Evolutionary conservation across 2,888 invertebrate genomes (phyloP), one percentile per base, ranked within the genome.

Genomic region (Chesias legatella): DNA sequence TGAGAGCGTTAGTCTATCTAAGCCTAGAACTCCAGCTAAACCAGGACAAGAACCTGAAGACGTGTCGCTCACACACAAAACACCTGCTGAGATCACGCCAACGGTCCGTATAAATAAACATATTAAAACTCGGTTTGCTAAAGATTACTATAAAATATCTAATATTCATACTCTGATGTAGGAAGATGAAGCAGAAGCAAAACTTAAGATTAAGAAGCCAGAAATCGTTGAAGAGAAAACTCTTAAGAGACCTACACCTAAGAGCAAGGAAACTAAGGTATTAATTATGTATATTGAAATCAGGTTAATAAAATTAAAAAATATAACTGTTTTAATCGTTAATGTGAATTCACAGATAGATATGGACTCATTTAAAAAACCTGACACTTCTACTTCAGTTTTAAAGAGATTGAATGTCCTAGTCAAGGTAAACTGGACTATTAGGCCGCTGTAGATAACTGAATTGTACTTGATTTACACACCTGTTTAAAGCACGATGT

Each of bases 31-130:
- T 45, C 78, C 79, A 27, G 68, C 55, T 24, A 84, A 83, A 49
- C 82, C 84, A 56, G 84, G 72, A 41, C 63, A 79, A 48, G 74
- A 79, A 55, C 86, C 88, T 33, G 88, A 86, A 63, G 81, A 85
- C 1, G 86, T 85, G 49, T 79, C 83, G 34, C 78, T 85, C 24
- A 84, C 84, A 70, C 88, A 88, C 59, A 88, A 83, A 76, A 86
- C 84, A 64, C 86, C 86, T 10, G 78, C 86, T 39, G 81, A 86
- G 58, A 83, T 72, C 37, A 79, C 65, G 53, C 86, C 77, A 11
- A 86, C 88, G 88, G 88, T 88, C 71, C 40, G 86, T 86, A 80
- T 35, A 7, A 17, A 11, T 8, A 24, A 20, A 17, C 20, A 32
- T 7, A 28, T 11, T 7, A 9, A 10, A 9, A 7, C 3, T 6